phyloP scores from a whole-genome alignment of 2,113 vertebrate genomes.

The Pterocles orientalis region DNA sequence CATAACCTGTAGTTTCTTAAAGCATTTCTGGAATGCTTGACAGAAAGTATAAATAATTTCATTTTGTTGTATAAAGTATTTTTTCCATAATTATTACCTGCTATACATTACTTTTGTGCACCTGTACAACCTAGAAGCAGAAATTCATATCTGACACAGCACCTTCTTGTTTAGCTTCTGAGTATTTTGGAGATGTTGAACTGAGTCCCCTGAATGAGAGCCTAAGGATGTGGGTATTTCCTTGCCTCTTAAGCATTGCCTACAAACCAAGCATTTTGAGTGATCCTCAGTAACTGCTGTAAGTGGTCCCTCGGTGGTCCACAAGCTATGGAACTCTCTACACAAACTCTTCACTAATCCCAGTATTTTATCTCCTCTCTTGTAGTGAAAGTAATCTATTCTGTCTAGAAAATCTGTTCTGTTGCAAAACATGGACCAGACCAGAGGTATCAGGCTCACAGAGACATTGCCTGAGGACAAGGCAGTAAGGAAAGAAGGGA shows the following conservation, averaged over 20 bases:
- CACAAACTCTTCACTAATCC: not conserved
- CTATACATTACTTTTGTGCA: not conserved
- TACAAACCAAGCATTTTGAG: not conserved
- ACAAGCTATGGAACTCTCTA: not conserved
- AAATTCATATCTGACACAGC: not conserved
- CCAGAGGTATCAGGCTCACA: not conserved
- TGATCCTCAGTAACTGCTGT: not conserved
- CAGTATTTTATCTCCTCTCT: not conserved
- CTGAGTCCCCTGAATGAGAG: not conserved
- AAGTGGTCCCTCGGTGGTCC: not conserved
- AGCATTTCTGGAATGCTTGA: not conserved
- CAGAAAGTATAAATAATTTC: not conserved
- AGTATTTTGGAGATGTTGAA: not conserved
- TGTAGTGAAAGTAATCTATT: not conserved
- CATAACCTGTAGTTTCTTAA: not conserved
- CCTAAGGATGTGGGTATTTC: not conserved
- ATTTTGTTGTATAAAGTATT: not conserved
- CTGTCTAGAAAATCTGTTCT: not conserved
- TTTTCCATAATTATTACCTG: not conserved
- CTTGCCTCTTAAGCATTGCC: not conserved
- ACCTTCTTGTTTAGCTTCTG: not conserved
- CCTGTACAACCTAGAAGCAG: not conserved
- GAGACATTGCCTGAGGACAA: not conserved
- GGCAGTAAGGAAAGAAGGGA: not conserved
- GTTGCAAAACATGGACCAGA: not conserved